Percentiles rank a stretch among this genome's conserved stretches.
Evolutionary conservation across 2,113 vertebrate species (phyloP).

Genomic region (Phoenicopterus ruber): DNA sequence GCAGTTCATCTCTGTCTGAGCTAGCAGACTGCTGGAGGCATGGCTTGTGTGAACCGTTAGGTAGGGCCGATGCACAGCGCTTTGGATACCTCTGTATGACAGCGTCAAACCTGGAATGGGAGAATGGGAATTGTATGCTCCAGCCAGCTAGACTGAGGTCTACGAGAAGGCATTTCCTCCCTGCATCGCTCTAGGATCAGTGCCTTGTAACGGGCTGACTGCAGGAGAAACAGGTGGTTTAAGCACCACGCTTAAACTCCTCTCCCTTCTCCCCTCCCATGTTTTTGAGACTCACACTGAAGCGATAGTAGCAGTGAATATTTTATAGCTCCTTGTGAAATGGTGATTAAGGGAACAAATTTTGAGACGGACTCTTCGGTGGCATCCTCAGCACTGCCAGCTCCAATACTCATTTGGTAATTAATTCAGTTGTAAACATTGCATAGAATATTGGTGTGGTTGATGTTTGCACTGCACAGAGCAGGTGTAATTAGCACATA

Average conservation of each 20-base stretch:
- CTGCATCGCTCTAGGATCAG: not conserved
- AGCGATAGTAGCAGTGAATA: not conserved
- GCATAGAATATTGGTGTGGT: not conserved
- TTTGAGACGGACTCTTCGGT: not conserved
- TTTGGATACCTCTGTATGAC: not conserved
- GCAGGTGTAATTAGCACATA: not conserved
- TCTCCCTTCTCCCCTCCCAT: not conserved
- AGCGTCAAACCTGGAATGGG: not conserved
- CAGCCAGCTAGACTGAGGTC: not conserved
- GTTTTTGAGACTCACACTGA: not conserved
- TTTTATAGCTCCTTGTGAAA: not conserved
- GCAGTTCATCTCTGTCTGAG: not conserved
- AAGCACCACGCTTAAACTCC: not conserved
- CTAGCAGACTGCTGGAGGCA: not conserved
- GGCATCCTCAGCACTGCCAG: not conserved
- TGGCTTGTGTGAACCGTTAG: not conserved
- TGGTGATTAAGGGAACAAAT: not conserved
- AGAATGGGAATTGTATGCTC: rapidly evolving
- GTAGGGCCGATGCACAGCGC: not conserved
- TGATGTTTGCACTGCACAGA: not conserved
- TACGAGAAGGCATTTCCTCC: not conserved
- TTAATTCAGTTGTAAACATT: not conserved
- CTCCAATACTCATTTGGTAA: not conserved
- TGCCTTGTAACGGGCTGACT: not conserved
- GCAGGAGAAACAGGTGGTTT: not conserved